A percentile compares a stretch with the other conserved stretches of the same genome.
Conservation (phyloP, 64 coral and sea anemone species). For the Hydrozoanthus tunicans region DNA sequence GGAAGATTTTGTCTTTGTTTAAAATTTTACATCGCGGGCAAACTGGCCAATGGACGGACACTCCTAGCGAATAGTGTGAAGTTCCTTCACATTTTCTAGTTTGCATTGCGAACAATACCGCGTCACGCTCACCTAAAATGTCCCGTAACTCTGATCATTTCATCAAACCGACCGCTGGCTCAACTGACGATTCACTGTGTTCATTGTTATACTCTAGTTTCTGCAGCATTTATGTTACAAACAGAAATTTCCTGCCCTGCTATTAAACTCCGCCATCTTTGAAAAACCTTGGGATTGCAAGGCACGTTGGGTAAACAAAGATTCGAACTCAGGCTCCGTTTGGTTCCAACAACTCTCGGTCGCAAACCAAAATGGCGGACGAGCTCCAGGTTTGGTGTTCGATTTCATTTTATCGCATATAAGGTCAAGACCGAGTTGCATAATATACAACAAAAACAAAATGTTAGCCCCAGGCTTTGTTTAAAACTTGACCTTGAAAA, state of each 20-base stretch:
- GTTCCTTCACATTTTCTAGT: background rate
- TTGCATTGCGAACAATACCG: background rate
- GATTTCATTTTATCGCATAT: background rate
- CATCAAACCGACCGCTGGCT: background rate
- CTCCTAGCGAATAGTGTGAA: background rate
- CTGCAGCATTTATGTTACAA: background rate
- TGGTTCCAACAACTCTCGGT: background rate
- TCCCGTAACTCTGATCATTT: slow-evolving; percentile 41
- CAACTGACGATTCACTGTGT: background rate
- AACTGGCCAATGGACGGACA: slow-evolving; percentile 7
- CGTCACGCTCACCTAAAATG: slow-evolving; percentile 41
- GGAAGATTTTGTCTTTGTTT: background rate
- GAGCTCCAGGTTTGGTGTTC: background rate
- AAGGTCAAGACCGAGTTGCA: background rate
- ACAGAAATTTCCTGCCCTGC: background rate
- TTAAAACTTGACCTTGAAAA: background rate
- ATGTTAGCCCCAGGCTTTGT: too few species aligned
- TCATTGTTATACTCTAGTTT: background rate
- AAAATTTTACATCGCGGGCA: background rate
- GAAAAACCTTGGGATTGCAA: background rate
- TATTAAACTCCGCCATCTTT: slow-evolving; percentile 46
- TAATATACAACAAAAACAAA: background rate
- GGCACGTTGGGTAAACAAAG: background rate
- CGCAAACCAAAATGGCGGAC: background rate
- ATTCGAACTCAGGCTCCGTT: background rate